phyloP scores from a whole-genome alignment of 2,797 vertebrate species.

The Emydoidea blandingii region DNA sequence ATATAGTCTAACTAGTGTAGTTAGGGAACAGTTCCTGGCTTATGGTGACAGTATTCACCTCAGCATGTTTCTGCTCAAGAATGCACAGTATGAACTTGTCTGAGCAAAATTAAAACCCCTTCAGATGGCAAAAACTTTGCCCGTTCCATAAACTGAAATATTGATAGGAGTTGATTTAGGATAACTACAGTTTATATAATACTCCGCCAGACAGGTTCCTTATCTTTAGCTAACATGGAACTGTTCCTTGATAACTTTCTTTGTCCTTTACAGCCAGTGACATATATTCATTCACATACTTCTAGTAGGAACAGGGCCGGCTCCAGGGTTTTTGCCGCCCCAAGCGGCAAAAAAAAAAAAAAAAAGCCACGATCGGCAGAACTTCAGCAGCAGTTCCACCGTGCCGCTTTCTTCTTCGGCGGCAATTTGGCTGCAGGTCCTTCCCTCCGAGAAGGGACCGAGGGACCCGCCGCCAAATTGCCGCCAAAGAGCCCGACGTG shows the following conservation, averaged over 20 bases:
- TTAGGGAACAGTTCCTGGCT: not conserved
- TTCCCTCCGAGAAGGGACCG: too few relatives aligned
- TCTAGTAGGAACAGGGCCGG: not conserved
- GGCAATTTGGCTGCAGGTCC: too few relatives aligned
- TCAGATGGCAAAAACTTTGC: not conserved
- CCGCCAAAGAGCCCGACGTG: too few relatives aligned
- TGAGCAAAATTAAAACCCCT: conserved; percentile 25
- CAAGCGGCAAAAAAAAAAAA: too few relatives aligned
- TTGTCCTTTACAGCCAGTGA: not conserved
- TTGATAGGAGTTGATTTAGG: not conserved
- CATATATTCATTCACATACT: not conserved
- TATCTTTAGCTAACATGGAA: conserved; percentile 8
- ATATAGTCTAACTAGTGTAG: conserved; percentile 13
- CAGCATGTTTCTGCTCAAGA: conserved; percentile 31
- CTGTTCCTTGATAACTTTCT: not conserved
- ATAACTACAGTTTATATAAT: not conserved
- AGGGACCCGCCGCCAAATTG: too few relatives aligned
- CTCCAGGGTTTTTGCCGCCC: too few relatives aligned
- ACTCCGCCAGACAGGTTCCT: not conserved
- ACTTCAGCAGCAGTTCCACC: too few relatives aligned
- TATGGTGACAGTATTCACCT: conserved; percentile 1
- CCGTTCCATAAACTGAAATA: not conserved
- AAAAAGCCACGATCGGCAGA: too few relatives aligned
- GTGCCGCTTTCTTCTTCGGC: too few relatives aligned
- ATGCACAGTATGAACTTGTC: not conserved